Conservation (phyloP, 2,113 vertebrate genomes). For the Ptychochromis oligacanthus region DNA sequence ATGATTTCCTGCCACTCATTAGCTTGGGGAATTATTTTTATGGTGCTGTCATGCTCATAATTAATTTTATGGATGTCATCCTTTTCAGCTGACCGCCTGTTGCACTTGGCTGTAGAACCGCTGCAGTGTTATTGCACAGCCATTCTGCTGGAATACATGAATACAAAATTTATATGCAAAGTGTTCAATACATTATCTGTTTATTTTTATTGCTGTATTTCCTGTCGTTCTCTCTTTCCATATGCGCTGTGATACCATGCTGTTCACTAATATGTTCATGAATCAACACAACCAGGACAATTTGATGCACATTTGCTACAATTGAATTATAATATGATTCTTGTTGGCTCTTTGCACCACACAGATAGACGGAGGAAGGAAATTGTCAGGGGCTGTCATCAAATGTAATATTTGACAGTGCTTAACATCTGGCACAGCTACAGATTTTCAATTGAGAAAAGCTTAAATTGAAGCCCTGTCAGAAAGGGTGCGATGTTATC, state of each 20-base stretch:
- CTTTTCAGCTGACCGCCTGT: neutral
- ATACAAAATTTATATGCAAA: neutral
- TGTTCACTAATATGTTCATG: neutral
- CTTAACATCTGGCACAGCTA: neutral
- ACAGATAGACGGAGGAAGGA: neutral
- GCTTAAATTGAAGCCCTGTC: constrained; percentile 18
- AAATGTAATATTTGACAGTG: neutral
- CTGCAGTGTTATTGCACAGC: neutral
- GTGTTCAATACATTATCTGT: neutral
- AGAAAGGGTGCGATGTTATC: neutral
- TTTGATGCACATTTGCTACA: neutral
- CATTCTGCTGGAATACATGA: neutral
- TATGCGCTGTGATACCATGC: neutral
- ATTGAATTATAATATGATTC: neutral
- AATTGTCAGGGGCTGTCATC: neutral
- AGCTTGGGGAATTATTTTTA: constrained; percentile 22
- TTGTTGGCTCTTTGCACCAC: neutral
- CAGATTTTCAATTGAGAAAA: neutral
- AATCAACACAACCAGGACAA: neutral
- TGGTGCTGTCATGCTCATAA: constrained; percentile 2
- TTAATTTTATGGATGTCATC: constrained; percentile 27
- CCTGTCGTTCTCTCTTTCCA: neutral
- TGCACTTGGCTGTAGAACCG: neutral
- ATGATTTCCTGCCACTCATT: constrained; percentile 25
- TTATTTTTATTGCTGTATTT: constrained; percentile 1